Evolutionary conservation across 2,888 invertebrate genomes (phyloP).

Genomic region (Sesia bembeciformis): DNA sequence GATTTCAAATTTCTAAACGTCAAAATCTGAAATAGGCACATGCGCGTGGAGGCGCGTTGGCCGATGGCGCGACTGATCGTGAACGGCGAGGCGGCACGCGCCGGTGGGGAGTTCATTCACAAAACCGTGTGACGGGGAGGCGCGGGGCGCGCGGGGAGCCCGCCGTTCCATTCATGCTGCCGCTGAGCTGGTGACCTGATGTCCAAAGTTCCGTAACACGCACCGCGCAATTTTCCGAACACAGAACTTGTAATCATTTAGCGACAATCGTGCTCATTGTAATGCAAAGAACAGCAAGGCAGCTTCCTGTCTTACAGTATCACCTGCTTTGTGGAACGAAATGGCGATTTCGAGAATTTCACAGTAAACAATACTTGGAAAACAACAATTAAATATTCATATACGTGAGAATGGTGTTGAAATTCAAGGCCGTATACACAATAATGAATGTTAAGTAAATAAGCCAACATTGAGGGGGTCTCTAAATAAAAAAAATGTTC

Average conservation of each 20-base stretch:
- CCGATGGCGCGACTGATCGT: slow-evolving; percentile 59
- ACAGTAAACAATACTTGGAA: not conserved
- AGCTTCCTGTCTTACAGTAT: slow-evolving; percentile 20
- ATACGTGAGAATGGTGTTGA: not conserved
- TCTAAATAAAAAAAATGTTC: too few relatives aligned
- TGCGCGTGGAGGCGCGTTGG: slow-evolving; percentile 59
- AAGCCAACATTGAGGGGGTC: too few relatives aligned
- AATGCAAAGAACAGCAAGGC: slow-evolving; percentile 24
- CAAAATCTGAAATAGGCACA: slow-evolving; percentile 34
- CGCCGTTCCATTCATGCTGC: slow-evolving; percentile 57
- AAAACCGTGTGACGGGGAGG: slow-evolving; percentile 54
- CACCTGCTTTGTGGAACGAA: slow-evolving; percentile 16
- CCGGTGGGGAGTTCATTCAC: slow-evolving; percentile 70
- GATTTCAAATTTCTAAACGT: slow-evolving; percentile 53
- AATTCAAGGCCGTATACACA: not conserved
- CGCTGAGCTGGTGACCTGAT: slow-evolving; percentile 22
- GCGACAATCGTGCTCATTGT: slow-evolving; percentile 16
- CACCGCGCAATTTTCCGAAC: slow-evolving; percentile 20
- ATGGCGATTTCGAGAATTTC: slow-evolving; percentile 12
- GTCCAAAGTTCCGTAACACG: slow-evolving; percentile 12
- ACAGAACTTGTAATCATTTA: slow-evolving; percentile 7
- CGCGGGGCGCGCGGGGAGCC: slow-evolving; percentile 32
- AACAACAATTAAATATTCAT: not conserved
- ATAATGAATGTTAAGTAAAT: too few relatives aligned
- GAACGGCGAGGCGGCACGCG: slow-evolving; percentile 57